A percentile compares a stretch with the other conserved stretches of the same genome.
Conservation (phyloP, 2,113 vertebrate species). For the Pampusana beccarii region DNA sequence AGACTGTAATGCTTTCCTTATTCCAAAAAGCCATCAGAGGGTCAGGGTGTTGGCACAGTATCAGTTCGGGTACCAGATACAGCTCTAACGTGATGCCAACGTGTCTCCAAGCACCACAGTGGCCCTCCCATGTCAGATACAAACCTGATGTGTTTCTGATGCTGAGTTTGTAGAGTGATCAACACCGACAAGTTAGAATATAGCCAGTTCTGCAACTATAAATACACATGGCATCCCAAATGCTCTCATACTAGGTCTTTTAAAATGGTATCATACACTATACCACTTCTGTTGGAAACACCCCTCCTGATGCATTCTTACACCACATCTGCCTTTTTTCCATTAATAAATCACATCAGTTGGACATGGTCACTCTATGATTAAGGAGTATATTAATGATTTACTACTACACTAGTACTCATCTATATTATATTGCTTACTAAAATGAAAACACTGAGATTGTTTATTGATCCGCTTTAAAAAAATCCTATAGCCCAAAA, state of each 20-base stretch:
- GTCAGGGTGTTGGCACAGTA: not conserved
- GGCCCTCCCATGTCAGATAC: not conserved
- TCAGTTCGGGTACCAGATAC: not conserved
- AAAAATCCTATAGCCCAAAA: not conserved
- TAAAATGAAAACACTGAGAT: conserved; percentile 59
- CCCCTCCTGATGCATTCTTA: not conserved
- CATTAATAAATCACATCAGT: not conserved
- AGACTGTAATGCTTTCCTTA: not conserved
- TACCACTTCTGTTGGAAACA: not conserved
- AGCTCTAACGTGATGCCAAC: not conserved
- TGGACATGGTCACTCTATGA: not conserved
- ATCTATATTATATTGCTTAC: conserved; percentile 42
- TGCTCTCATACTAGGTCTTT: not conserved
- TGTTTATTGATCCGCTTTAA: conserved; percentile 43
- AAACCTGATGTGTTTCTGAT: not conserved
- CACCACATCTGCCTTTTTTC: not conserved
- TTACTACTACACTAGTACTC: conserved; percentile 24
- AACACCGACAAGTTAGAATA: not conserved
- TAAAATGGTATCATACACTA: not conserved
- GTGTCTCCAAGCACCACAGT: accelerated
- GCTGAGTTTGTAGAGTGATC: not conserved
- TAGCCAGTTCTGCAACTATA: not conserved
- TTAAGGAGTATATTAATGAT: conserved; percentile 51
- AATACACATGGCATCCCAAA: not conserved
- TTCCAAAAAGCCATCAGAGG: not conserved